Evolutionary conservation across 1,140 invertebrate genomes (phyloP), one percentile per base, ranked within the genome.

Genomic region (Drosophila funebris): DNA sequence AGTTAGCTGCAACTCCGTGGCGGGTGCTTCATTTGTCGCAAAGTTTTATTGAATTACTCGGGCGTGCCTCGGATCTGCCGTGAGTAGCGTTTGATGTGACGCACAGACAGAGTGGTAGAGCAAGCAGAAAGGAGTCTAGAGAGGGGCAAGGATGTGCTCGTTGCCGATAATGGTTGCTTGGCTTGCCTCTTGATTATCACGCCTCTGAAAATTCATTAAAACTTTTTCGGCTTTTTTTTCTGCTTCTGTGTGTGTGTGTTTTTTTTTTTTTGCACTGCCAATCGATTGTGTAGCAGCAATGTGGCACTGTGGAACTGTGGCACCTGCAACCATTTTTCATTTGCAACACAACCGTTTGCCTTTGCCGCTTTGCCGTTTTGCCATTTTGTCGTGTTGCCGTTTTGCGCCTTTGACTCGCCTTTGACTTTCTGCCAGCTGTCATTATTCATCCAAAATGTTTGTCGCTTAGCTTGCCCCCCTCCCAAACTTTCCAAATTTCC

Each of bases 311-410:
- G 50, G 29, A 50, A 24, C 29, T 50, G 63, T 81, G 71, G 67
- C 84, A 87, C 84, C 84, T 87, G 83, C 84, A 87, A 73, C 88
- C 76, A 87, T 87, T 87, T 87, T 89, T 87, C 83, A 87, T 89
- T 69, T 75, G 46, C 39, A 48, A 71, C 64, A 73, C 58, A 74
- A 62, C 46, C 46, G 46, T 50, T 68, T n/a, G n/a, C n/a, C n/a
- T n/a, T 58, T 83, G 20, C 41, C 41, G 18, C 22, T 48, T 48
- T 87, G 73, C 80, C 76, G 69, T 84, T 70, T 70, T 56, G 39
- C 48, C 80, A 58, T 79, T 75, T 87, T 85, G 73, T 84, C 76
- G 73, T 78, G 73, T 69, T 57, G 41, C 56, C 81, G 63, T 80
- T 78, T 88, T 87, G 78, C 82, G 81, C 82, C 82, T 85, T 80